These are phyloP conservation scores for Lasiurus cinereus DNA, from an alignment of 2,113 vertebrate genomes.

Conservation along the genomic window DNA sequence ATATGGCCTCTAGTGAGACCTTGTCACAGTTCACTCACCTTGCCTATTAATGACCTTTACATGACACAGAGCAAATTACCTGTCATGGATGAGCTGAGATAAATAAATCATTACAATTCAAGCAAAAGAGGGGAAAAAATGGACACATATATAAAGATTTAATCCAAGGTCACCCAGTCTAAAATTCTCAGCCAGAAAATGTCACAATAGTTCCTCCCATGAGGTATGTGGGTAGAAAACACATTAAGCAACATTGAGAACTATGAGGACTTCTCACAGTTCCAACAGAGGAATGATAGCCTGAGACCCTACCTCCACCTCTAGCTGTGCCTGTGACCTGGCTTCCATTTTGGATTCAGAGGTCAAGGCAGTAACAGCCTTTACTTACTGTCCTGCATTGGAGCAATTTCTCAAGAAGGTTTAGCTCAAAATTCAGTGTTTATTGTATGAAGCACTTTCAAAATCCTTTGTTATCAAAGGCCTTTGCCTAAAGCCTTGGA, in stretches of 20 bases:
- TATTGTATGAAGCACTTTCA: neutral
- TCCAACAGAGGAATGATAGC: accelerated
- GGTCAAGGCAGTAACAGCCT: neutral
- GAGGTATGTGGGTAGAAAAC: neutral
- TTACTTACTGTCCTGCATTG: neutral
- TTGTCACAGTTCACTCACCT: neutral
- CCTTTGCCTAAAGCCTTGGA: conserved; percentile 40
- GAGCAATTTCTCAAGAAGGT: neutral
- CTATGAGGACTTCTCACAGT: neutral
- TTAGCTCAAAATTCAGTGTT: neutral
- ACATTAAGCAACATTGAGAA: neutral
- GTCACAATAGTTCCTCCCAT: neutral
- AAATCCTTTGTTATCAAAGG: conserved; percentile 43
- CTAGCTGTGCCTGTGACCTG: too few relatives aligned
- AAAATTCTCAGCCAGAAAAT: neutral
- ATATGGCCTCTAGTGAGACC: neutral
- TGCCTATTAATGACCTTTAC: conserved; percentile 11
- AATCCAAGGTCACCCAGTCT: neutral
- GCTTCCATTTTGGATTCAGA: neutral
- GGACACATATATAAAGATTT: neutral
- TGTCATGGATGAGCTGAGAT: neutral
- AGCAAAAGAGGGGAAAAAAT: neutral
- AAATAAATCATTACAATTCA: conserved; percentile 23
- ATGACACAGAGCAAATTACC: conserved; percentile 50
- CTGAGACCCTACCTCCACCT: neutral